Evolutionary conservation across 2,797 vertebrate species (phyloP).

Genomic region (Notamacropus eugenii): DNA sequence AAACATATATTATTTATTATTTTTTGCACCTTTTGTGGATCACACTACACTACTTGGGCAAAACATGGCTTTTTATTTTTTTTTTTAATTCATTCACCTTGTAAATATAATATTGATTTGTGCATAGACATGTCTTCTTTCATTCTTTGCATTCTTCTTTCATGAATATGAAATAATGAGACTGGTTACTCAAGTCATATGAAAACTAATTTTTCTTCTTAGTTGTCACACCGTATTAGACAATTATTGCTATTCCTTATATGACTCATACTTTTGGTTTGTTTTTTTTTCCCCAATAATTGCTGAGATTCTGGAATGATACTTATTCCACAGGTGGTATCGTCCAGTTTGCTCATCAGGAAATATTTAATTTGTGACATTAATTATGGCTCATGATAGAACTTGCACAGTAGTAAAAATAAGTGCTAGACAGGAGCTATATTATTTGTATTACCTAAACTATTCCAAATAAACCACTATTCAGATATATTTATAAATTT

Average conservation of each 20-base stretch:
- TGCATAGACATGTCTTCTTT: background rate
- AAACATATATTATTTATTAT: background rate
- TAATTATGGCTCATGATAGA: conserved; percentile 46
- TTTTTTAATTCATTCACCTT: background rate
- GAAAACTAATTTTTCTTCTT: background rate
- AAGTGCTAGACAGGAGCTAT: background rate
- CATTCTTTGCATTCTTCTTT: background rate
- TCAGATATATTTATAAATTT: background rate
- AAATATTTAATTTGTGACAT: conserved; percentile 42
- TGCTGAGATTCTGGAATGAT: background rate
- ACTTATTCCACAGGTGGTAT: conserved; percentile 55
- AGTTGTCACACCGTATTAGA: background rate
- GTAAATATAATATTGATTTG: background rate
- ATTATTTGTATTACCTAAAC: conserved; percentile 15
- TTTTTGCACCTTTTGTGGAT: background rate
- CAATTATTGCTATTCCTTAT: background rate
- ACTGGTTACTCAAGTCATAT: background rate
- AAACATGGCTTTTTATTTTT: background rate
- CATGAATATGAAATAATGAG: background rate
- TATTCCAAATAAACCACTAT: conserved; percentile 46
- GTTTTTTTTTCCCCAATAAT: conserved; percentile 35
- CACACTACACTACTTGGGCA: background rate
- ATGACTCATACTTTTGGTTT: conserved; percentile 3
- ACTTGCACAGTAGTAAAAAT: conserved; percentile 41
- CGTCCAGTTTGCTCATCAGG: background rate